Conservation (phyloP, 2,113 vertebrate species). For the Pteruthius melanotis region DNA sequence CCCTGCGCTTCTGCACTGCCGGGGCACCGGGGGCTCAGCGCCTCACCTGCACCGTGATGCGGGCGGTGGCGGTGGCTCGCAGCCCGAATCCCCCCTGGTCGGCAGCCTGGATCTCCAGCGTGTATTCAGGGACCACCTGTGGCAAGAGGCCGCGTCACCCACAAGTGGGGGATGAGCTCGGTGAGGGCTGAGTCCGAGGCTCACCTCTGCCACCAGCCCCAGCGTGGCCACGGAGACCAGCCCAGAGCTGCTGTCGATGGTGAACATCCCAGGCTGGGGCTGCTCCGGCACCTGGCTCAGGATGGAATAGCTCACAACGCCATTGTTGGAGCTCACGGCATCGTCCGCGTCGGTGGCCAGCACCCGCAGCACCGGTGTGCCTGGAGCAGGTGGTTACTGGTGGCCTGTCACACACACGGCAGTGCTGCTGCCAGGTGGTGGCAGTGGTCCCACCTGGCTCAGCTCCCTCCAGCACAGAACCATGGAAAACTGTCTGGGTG, state of each 20-base stretch:
- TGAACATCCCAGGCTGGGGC: constrained; percentile 70
- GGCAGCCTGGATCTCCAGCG: neutral
- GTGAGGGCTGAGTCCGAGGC: rapidly evolving
- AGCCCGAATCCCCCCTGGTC: rapidly evolving
- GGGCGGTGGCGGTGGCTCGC: rapidly evolving
- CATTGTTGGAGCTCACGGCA: neutral
- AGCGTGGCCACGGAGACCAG: constrained; percentile 54
- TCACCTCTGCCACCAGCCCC: constrained; percentile 79
- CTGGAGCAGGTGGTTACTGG: neutral
- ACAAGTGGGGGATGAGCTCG: rapidly evolving
- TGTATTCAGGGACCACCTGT: neutral
- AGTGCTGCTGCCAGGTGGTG: neutral
- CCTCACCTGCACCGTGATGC: neutral
- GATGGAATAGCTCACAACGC: constrained; percentile 71
- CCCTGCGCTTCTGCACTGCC: rapidly evolving
- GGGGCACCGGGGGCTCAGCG: rapidly evolving
- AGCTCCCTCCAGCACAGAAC: neutral
- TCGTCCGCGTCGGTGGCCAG: constrained; percentile 73
- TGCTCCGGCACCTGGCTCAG: constrained; percentile 44
- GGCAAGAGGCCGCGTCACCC: neutral
- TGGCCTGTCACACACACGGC: neutral
- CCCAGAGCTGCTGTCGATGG: constrained; percentile 69
- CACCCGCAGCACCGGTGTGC: constrained; percentile 69
- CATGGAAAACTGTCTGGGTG: neutral
- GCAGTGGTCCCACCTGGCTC: neutral